Evolutionary conservation across 2,797 vertebrate species (phyloP).

Genomic region (Sphenodon punctatus): DNA sequence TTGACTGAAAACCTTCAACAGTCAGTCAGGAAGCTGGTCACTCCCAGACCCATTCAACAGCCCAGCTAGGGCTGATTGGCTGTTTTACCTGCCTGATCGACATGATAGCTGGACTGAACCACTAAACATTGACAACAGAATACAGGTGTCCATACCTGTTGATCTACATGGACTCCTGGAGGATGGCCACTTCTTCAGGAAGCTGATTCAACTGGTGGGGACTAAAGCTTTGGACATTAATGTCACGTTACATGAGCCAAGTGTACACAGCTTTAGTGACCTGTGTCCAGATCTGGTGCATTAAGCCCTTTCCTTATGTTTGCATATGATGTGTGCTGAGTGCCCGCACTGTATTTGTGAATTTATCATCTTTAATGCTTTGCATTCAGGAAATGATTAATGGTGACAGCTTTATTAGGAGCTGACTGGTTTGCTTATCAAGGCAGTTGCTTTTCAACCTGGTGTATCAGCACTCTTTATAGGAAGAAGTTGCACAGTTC

Average conservation of each 20-base stretch:
- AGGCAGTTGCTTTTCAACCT: not conserved
- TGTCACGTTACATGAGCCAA: not conserved
- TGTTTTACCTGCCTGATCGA: no score
- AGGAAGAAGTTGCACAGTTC: not conserved
- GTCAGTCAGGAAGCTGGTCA: no score
- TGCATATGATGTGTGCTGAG: not conserved
- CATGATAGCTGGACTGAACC: no score
- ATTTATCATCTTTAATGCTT: fast-evolving
- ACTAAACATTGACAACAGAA: not conserved
- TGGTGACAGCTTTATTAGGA: not conserved
- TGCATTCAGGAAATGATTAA: not conserved
- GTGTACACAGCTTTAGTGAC: not conserved
- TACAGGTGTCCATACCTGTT: not conserved
- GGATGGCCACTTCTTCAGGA: not conserved
- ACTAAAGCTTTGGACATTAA: not conserved
- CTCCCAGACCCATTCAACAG: no score
- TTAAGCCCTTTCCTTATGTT: not conserved
- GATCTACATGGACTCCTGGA: not conserved
- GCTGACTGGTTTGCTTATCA: not conserved
- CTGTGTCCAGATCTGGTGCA: not conserved
- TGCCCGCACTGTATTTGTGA: not conserved
- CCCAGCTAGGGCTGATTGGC: no score
- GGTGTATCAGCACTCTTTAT: not conserved
- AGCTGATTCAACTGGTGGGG: not conserved
- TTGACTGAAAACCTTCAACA: no score